A percentile compares a stretch with the other conserved stretches of the same genome.
phyloP scores from a whole-genome alignment of 2,113 vertebrate species.

The Echinops telfairi region DNA sequence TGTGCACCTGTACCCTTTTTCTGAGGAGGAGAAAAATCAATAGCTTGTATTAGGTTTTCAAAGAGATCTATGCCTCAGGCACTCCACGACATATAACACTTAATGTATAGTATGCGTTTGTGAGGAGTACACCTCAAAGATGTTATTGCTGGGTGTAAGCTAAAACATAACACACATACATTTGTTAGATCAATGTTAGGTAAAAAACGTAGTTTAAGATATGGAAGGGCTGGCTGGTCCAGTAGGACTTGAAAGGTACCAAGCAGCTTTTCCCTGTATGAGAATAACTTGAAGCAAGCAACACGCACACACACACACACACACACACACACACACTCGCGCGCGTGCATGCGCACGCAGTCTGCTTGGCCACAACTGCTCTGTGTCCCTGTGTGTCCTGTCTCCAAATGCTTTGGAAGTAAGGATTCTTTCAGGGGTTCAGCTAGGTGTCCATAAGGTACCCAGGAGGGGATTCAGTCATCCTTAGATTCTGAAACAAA shows the following conservation, averaged over 20 bases:
- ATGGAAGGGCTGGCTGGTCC: not conserved
- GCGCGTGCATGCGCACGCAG: too few species aligned
- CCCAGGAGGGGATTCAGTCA: too few species aligned
- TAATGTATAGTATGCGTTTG: not conserved
- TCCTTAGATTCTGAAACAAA: too few species aligned
- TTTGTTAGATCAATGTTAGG: too few species aligned
- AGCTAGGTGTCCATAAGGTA: not conserved
- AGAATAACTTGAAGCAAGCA: not conserved
- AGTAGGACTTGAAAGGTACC: not conserved
- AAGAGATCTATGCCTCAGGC: not conserved
- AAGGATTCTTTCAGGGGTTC: not conserved
- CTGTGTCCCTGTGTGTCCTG: fast-evolving
- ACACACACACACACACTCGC: too few species aligned
- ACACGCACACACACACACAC: too few species aligned
- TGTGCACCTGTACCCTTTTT: not conserved
- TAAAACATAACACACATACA: too few species aligned
- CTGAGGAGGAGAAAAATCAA: not conserved
- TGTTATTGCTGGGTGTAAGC: fast-evolving
- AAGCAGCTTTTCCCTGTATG: not conserved
- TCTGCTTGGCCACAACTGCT: not conserved
- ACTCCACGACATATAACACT: too few species aligned
- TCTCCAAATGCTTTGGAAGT: too few species aligned
- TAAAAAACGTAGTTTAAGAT: not conserved
- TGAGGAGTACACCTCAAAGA: not conserved
- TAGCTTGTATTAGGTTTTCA: not conserved